Conservation (phyloP, 2,888 invertebrate species). For the Agonopterix heracliana region DNA sequence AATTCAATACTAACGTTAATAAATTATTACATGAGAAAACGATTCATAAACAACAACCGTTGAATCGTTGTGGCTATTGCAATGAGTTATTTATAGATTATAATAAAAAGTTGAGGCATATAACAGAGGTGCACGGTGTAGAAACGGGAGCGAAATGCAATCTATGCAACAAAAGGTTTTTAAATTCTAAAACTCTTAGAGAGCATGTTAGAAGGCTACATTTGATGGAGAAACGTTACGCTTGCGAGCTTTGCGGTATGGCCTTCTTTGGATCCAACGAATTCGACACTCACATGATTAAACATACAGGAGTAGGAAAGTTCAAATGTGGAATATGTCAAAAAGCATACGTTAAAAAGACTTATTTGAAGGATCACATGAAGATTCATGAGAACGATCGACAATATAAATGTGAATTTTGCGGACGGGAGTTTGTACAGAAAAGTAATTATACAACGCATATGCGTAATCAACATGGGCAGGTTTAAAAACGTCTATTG, state of each 20-base stretch:
- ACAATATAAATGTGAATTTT: conserved; percentile 27
- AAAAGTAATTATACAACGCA: conserved; percentile 29
- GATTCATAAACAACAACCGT: conserved; percentile 27
- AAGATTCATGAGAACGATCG: conserved; percentile 34
- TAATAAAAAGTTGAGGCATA: conserved; percentile 25
- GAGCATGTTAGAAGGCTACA: conserved; percentile 23
- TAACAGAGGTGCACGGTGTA: conserved; percentile 26
- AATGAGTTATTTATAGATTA: conserved; percentile 27
- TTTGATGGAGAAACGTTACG: conserved; percentile 20
- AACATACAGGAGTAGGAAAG: conserved; percentile 52
- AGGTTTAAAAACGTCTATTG: background rate
- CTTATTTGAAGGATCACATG: conserved; percentile 43
- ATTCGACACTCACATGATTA: conserved; percentile 39
- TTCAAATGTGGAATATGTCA: conserved; percentile 47
- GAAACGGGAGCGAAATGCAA: conserved; percentile 22
- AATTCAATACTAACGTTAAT: conserved; percentile 47
- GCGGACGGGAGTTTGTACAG: conserved; percentile 22
- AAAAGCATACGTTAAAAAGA: conserved; percentile 36
- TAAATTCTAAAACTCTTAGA: conserved; percentile 19
- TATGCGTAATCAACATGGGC: conserved; percentile 35
- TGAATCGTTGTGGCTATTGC: conserved; percentile 32
- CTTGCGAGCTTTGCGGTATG: conserved; percentile 26
- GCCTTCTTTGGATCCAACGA: conserved; percentile 28
- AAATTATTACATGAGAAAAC: conserved; percentile 44
- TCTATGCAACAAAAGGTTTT: conserved; percentile 32